phyloP scores from a whole-genome alignment of 2,113 vertebrate genomes.

The Salvator merianae region DNA sequence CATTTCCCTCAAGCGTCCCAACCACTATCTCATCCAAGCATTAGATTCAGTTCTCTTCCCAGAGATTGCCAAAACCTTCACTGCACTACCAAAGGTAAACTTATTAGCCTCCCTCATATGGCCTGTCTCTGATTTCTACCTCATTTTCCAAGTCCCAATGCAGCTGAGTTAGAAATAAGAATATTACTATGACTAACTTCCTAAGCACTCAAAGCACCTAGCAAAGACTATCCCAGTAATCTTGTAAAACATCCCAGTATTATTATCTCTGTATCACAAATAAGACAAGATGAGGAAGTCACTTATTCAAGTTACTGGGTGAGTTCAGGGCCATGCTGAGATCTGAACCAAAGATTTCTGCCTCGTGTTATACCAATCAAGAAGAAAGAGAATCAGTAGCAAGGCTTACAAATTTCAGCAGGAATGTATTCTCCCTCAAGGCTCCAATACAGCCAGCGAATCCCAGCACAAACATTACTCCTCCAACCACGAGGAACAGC shows the following conservation, averaged over 20 bases:
- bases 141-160: not conserved
- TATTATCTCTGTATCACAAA: not conserved
- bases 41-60: not conserved
- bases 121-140: not conserved
- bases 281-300: not conserved
- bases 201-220: not conserved
- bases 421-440: conserved; percentile 88
- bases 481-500: conserved; percentile 92
- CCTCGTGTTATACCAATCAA: not conserved
- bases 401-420: conserved; percentile 90
- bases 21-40: not conserved
- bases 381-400: too few species aligned
- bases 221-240: not conserved
- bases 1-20: not conserved
- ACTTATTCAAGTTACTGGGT: too few species aligned
- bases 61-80: not conserved
- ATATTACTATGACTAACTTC: not conserved
- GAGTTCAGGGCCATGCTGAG: not conserved
- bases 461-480: conserved; percentile 89
- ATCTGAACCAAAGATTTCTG: not conserved
- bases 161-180: not conserved
- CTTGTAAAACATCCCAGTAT: not conserved
- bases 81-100: not conserved
- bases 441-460: conserved; percentile 93
- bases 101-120: not conserved